Conservation (phyloP, 2,888 invertebrate genomes). For the Thalpophila matura region DNA sequence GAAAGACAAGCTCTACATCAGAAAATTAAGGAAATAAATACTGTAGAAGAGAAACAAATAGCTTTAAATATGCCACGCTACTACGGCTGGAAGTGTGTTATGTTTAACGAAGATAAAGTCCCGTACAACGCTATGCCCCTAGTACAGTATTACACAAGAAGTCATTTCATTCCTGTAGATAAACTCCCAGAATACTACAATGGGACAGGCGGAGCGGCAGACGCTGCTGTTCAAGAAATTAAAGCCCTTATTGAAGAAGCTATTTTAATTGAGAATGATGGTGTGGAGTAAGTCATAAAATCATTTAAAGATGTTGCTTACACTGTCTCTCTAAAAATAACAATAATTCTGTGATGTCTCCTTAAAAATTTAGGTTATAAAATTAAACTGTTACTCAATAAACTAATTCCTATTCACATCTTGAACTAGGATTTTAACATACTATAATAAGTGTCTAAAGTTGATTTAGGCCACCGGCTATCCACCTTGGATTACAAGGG, state of each 20-base stretch:
- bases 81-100: constrained; percentile 93
- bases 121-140: constrained; percentile 93
- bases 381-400: no score
- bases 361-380: no score
- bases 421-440: no score
- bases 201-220: constrained; percentile 83
- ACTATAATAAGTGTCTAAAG: no score
- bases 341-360: no score
- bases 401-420: no score
- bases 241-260: constrained; percentile 92
- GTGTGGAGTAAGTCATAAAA: constrained; percentile 88
- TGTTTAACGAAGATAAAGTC: constrained; percentile 90
- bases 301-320: no score
- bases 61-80: constrained; percentile 95
- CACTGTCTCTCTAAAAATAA: no score
- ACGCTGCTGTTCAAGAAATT: constrained; percentile 87
- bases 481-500: no score
- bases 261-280: constrained; percentile 91
- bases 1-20: constrained; percentile 87
- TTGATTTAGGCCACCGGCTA: no score
- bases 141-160: constrained; percentile 95
- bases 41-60: constrained; percentile 96
- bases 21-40: constrained; percentile 92
- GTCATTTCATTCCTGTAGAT: constrained; percentile 92
- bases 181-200: constrained; percentile 92